phyloP scores from a whole-genome alignment of 1,140 invertebrate species.

The Triops cancriformis region DNA sequence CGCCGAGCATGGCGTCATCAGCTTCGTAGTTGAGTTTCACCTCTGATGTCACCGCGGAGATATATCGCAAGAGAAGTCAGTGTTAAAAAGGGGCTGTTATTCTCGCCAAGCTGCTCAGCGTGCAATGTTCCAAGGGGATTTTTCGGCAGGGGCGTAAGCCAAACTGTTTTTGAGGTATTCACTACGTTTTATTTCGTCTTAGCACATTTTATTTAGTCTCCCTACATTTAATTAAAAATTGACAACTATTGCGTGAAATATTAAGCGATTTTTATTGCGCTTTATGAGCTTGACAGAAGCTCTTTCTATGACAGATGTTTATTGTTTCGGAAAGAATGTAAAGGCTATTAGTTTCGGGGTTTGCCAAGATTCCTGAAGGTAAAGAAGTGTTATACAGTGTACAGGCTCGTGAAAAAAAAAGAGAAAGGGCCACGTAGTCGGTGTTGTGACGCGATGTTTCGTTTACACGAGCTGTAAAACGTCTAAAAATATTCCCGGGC shows the following conservation, averaged over 20 bases:
- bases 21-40: not conserved
- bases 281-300: too few species aligned
- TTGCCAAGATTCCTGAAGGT: not conserved
- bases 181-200: too few species aligned
- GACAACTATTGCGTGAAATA: too few species aligned
- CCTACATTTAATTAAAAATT: too few species aligned
- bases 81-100: not conserved
- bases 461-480: constrained; percentile 9
- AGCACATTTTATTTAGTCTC: too few species aligned
- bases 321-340: too few species aligned
- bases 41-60: not conserved
- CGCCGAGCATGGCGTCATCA: not conserved
- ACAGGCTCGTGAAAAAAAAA: too few species aligned
- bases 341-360: not conserved
- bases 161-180: too few species aligned
- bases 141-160: too few species aligned
- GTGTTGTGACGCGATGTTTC: constrained; percentile 6
- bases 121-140: too few species aligned
- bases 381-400: not conserved
- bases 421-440: not conserved
- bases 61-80: not conserved
- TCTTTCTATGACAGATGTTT: too few species aligned
- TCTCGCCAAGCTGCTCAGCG: not conserved
- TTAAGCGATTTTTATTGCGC: too few species aligned
- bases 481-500: not conserved